Conservation (phyloP, 92 coral and sea anemone genomes). For the Actinernus sp. region DNA sequence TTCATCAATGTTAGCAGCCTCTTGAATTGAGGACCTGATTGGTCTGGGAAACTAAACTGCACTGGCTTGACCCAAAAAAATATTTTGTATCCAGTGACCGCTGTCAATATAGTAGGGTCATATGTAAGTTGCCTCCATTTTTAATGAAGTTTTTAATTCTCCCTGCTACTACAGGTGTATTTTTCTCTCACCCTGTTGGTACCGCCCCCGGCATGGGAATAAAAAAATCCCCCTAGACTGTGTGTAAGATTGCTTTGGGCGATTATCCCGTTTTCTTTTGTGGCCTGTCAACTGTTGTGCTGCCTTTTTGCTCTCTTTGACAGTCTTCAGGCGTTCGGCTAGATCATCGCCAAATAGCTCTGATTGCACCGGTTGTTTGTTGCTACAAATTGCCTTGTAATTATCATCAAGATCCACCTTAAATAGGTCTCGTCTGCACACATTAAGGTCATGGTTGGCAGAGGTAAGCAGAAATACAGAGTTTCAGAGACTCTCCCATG, state of each 20-base stretch:
- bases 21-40: conserved; percentile 13
- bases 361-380: conserved; percentile 17
- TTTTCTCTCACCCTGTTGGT: too few relatives aligned
- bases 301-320: conserved; percentile 42
- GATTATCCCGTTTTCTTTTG: conserved; percentile 12
- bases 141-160: too few relatives aligned
- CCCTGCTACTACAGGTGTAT: too few relatives aligned
- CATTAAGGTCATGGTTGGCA: conserved; percentile 23
- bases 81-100: conserved; percentile 34
- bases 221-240: conserved; percentile 16
- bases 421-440: conserved; percentile 52
- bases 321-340: conserved; percentile 23
- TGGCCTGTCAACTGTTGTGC: conserved; percentile 31
- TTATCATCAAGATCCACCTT: conserved; percentile 50
- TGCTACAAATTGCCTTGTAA: conserved; percentile 23
- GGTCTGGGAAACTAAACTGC: conserved; percentile 32
- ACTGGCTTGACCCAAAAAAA: conserved; percentile 7
- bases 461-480: conserved; percentile 37
- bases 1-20: conserved; percentile 2
- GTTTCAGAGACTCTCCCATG: conserved; percentile 38
- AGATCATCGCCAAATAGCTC: conserved; percentile 61
- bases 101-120: conserved; percentile 13
- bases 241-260: conserved; percentile 2
- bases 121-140: too few relatives aligned
- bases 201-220: conserved; percentile 17